Base-by-base conservation (phyloP, 2,113 vertebrate species). In the Anthoscopus minutus region DNA sequence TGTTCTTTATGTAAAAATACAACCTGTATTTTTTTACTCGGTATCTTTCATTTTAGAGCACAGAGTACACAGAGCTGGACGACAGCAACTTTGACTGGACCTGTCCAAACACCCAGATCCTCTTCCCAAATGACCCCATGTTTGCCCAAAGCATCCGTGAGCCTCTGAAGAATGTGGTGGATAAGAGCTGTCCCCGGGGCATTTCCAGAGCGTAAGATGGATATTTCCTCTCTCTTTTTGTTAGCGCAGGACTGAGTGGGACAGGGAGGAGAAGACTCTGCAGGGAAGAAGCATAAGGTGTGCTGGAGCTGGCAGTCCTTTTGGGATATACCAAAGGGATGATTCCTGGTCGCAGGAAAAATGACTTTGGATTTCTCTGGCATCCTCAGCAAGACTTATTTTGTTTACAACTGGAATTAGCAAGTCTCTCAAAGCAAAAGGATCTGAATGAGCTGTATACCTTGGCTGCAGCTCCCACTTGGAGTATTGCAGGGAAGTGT, bases 71-170 rank as follows among this genome's bases (percentile, higher is more conserved):
- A n/a, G 99, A 99, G 95, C 96, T 99, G 90, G 99, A 99, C 3
- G 99, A 99, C 97, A 99, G 98, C 45, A 99, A 99, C 94, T 99
- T 99, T 71, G 99, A 99, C 42, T 99, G 99, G 99, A 99, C 98
- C 44, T 99, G 99, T 96, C 99, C 99, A 0, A 99, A 99, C 97
- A 99, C 99, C 28, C 99, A 98, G 94, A 98, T 99, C 81, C 98
- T 99, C 30, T 99, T 99, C 94, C 99, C 99, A 50, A 99, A 98
- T 62, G 98, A 99, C 80, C 99, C 99, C 1, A 96, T 99, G 96
- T 99, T 98, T 94, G 99, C 99, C 56, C 98, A 98, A 25, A 99
- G 98, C 88, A 98, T 99, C 60, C 98, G 99, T 10, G 99, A 99
- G 38, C 99, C 99, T n/a, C 98, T 99, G 96, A 99, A 99, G 71